A percentile compares a stretch with the other conserved stretches of the same genome.
Conservation (phyloP, 2,888 invertebrate genomes). For the Cinara cedri region DNA sequence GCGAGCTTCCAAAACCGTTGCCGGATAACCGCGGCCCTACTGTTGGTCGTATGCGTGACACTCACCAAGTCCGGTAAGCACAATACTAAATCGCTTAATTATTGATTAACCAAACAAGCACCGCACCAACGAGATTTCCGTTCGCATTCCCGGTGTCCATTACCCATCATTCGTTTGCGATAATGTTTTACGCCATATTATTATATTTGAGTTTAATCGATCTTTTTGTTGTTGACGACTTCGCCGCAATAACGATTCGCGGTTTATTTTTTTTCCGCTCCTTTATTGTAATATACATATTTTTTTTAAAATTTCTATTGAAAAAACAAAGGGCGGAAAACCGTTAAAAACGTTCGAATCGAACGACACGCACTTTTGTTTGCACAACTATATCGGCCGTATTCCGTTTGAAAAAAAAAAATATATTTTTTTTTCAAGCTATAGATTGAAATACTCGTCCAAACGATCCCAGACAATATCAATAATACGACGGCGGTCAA, state of each 20-base stretch:
- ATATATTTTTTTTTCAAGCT: not conserved
- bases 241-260: too few species aligned
- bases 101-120: too few species aligned
- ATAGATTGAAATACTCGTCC: not conserved
- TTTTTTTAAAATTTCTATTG: not conserved
- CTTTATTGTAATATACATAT: not conserved
- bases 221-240: not conserved
- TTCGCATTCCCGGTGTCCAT: too few species aligned
- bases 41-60: slow-evolving; percentile 37
- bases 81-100: too few species aligned
- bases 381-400: too few species aligned
- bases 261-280: not conserved
- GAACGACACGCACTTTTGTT: too few species aligned
- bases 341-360: not conserved
- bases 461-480: too few species aligned
- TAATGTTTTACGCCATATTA: not conserved
- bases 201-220: not conserved
- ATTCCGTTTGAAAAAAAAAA: too few species aligned
- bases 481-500: too few species aligned
- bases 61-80: slow-evolving; percentile 44
- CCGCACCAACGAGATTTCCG: too few species aligned
- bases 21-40: slow-evolving; percentile 24
- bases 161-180: too few species aligned
- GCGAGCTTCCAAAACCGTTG: slow-evolving; percentile 39
- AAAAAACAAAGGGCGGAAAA: not conserved